Evolutionary conservation across 1,140 invertebrate genomes (phyloP), one percentile per base, ranked within the genome.

Genomic region (Archegozetes longisetosus): DNA sequence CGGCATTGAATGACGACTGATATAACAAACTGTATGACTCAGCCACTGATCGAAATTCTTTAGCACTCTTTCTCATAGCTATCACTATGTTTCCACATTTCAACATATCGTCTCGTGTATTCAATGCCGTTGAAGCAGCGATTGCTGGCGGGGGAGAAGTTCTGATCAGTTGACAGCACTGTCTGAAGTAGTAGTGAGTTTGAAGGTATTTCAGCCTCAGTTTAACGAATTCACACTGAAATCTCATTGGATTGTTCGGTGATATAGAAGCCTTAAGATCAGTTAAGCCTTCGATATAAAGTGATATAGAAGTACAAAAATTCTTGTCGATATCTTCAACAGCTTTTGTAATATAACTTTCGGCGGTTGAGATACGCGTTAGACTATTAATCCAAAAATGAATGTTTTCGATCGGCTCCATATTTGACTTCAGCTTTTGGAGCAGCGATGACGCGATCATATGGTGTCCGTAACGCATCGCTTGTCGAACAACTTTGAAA

Each of bases 121-220:
- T 80, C 57, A 82, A 75, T 0, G 86, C 87, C 51, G 89, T 78
- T 12, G 85, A 82, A 1, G 82, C 79, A 0, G 89, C 88, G 62
- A 94, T 91, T 2, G 90, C 90, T 2, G 91, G 88, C 27, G 90
- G 89, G 24, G 90, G 90, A 53, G 88, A 85, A 59, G 89, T 88
- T 66, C 85, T 85, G 26, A 93, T 77, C 47, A 86, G 84, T 67
- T 83, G 80, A 67, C 86, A 88, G 0, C 84, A 82, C 29, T 83
- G 80, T 23, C 88, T 75, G 6, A 92, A 75, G 64, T 86, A 80
- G 0, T 80, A 76, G 28, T 89, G 76, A 20, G 82, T 80, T 62
- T 85, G 82, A 17, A 94, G 73, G 66, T 88, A 81, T 72, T 87
- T 83, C 20, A 80, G 80, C 6, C 88, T 74, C 14, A 85, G 72